Evolutionary conservation across 1,140 invertebrate genomes (phyloP).

Genomic region (Lepidurus apus): DNA sequence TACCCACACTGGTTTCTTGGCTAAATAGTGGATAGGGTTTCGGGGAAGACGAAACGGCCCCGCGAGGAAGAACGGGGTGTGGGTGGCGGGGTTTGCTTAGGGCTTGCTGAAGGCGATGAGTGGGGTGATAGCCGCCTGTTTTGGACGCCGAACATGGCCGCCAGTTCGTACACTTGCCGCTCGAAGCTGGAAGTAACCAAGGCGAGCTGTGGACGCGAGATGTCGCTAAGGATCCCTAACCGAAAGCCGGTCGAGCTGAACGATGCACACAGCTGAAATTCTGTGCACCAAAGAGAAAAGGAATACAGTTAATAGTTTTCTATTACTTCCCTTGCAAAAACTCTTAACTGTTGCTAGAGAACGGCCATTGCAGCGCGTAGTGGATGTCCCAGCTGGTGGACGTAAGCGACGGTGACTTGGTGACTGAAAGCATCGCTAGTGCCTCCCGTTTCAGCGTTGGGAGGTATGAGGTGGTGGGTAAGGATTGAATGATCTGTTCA

Average conservation of each 20-base stretch:
- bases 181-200: slow-evolving; percentile 20
- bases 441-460: background rate
- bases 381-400: background rate
- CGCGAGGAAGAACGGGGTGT: slow-evolving; percentile 1
- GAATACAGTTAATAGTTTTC: background rate
- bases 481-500: background rate
- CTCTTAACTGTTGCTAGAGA: background rate
- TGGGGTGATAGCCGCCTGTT: slow-evolving; percentile 28
- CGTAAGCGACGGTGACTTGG: background rate
- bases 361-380: background rate
- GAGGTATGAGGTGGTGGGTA: background rate
- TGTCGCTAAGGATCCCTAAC: slow-evolving; percentile 12
- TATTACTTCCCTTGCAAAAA: background rate
- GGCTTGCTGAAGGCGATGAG: slow-evolving; percentile 23
- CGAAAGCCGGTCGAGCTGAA: background rate
- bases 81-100: slow-evolving; percentile 24
- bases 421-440: background rate
- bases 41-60: background rate
- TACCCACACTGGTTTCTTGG: background rate
- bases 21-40: background rate
- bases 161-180: slow-evolving; percentile 25
- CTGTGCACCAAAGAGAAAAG: background rate
- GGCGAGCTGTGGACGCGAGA: slow-evolving; percentile 7
- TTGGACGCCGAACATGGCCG: slow-evolving; percentile 28
- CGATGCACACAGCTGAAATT: slow-evolving; percentile 10